Percentiles rank a stretch among this genome's conserved stretches.
These are phyloP conservation scores for Patella depressa DNA, from an alignment of 2,888 invertebrate species.

Conservation along the genomic window DNA sequence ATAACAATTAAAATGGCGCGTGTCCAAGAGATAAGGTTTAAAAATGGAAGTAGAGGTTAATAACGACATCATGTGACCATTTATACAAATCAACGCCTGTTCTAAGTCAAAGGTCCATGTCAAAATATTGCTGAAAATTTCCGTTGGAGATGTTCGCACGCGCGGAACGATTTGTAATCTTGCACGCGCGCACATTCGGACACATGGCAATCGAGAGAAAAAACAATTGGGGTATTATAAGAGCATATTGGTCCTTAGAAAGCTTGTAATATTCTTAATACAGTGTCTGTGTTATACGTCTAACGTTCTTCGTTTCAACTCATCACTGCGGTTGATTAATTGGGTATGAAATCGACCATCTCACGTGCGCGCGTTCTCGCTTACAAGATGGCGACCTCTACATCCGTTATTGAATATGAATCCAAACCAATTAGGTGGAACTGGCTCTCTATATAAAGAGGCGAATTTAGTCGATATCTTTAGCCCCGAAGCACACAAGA, in stretches of 20 bases:
- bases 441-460: conserved; percentile 7
- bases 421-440: conserved; percentile 18
- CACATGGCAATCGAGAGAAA: conserved; percentile 2
- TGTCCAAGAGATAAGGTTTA: background rate
- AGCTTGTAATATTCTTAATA: background rate
- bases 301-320: background rate
- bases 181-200: background rate
- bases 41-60: background rate
- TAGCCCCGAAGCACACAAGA: conserved; percentile 4
- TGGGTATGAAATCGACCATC: conserved; percentile 17
- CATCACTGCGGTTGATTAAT: conserved; percentile 8
- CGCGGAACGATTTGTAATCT: conserved; percentile 10
- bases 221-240: conserved; percentile 13
- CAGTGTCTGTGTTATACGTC: background rate
- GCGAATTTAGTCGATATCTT: conserved; percentile 11
- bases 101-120: conserved; percentile 10
- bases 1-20: conserved; percentile 4
- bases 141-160: conserved; percentile 10
- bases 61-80: conserved; percentile 9
- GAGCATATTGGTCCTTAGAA: conserved; percentile 11
- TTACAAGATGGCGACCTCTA: conserved; percentile 20
- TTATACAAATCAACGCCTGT: conserved; percentile 9
- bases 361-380: conserved; percentile 11
- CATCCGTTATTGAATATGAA: conserved; percentile 17
- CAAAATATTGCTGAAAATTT: conserved; percentile 11